These are phyloP conservation scores for Globodera ellingtonae DNA, from an alignment of 1,140 invertebrate species.

Conservation along the genomic window DNA sequence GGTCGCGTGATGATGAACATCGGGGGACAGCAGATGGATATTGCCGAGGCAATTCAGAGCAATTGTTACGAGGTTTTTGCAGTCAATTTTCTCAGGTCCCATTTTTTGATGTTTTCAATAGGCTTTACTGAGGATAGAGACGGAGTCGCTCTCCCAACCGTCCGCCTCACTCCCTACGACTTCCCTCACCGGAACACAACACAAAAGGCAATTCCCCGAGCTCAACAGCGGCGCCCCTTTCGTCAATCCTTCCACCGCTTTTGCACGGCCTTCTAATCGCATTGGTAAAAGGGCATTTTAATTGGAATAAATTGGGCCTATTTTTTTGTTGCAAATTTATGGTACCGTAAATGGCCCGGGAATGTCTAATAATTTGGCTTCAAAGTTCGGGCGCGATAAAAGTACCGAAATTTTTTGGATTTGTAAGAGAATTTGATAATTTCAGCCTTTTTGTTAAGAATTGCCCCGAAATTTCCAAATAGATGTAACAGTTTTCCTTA, in stretches of 20 bases:
- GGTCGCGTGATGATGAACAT: slow-evolving; percentile 39
- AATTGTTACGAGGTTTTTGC: slow-evolving; percentile 36
- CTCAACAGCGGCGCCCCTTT: background rate
- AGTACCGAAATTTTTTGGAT: no score
- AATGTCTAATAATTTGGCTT: no score
- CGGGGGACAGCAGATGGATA: slow-evolving; percentile 35
- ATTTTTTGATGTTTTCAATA: background rate
- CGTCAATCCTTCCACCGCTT: background rate
- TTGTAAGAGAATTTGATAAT: no score
- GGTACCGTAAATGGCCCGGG: no score
- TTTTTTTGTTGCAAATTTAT: no score
- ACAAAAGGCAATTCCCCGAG: background rate
- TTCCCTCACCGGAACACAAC: background rate
- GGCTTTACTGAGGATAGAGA: background rate
- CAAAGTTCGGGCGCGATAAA: no score
- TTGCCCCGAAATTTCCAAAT: no score
- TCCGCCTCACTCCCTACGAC: background rate
- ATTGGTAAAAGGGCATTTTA: background rate
- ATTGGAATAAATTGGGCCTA: no score
- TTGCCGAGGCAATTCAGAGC: slow-evolving; percentile 37
- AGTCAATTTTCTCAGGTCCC: background rate
- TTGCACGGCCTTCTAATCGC: background rate
- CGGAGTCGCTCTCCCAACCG: background rate
- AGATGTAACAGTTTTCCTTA: no score
- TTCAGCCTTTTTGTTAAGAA: no score